Evolutionary conservation across 2,797 vertebrate genomes (phyloP).

Genomic region (Pipistrellus pipistrellus): DNA sequence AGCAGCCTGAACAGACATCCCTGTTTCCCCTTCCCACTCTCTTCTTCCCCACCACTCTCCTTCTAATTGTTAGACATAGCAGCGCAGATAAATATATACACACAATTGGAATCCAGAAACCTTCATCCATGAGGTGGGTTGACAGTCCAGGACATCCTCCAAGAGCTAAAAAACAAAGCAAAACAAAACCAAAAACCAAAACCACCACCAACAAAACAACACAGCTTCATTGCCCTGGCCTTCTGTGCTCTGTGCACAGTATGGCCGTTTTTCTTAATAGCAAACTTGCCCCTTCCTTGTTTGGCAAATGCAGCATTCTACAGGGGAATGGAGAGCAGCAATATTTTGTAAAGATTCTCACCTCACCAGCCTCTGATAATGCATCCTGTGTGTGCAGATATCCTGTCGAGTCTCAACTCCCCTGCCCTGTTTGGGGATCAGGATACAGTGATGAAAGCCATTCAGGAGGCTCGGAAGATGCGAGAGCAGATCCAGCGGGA

Average conservation of each 20-base stretch:
- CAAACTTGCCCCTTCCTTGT: not conserved
- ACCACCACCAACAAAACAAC: not conserved
- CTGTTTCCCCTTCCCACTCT: not conserved
- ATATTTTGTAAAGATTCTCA: not conserved
- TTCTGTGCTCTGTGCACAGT: not conserved
- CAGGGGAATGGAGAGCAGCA: not conserved
- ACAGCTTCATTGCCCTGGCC: not conserved
- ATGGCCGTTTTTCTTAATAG: not conserved
- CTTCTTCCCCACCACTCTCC: not conserved
- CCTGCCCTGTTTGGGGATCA: conserved; percentile 98
- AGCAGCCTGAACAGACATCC: not conserved
- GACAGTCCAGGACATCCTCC: not conserved
- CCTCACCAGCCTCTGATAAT: conserved; percentile 67
- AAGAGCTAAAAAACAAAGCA: not conserved
- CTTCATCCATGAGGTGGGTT: not conserved
- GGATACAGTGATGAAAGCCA: conserved; percentile 99
- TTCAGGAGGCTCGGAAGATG: conserved; percentile 98
- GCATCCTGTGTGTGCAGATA: conserved; percentile 90
- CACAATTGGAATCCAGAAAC: not conserved
- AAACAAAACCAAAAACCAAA: not conserved
- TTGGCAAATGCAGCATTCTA: not conserved
- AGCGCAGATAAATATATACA: not conserved
- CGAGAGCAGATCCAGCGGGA: conserved; percentile 97
- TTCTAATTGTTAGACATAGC: not conserved
- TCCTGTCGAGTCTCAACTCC: conserved; percentile 98